These are phyloP conservation scores for Cyphomyrmex costatus DNA, from an alignment of 1,140 invertebrate genomes.

Conservation along the genomic window DNA sequence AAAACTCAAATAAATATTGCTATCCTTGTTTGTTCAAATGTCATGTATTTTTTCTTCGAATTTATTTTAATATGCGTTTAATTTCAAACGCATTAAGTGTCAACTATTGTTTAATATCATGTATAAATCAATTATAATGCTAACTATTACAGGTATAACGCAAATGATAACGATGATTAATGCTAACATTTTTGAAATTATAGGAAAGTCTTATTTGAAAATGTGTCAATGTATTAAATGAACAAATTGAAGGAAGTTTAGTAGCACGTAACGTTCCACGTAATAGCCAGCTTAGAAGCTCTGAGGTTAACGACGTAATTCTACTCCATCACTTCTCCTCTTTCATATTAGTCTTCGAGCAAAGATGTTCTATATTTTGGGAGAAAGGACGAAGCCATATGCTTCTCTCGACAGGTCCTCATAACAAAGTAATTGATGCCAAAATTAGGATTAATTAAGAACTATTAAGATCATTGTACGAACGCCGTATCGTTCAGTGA, in stretches of 20 bases:
- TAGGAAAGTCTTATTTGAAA: not conserved
- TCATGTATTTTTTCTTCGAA: not conserved
- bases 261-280: not conserved
- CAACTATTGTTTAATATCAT: not conserved
- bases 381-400: not conserved
- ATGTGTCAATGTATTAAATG: conserved; percentile 17
- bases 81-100: not conserved
- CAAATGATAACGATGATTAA: not conserved
- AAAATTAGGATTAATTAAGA: conserved; percentile 65
- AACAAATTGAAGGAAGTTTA: conserved; percentile 25
- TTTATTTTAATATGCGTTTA: not conserved
- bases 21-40: not conserved
- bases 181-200: not conserved
- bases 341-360: conserved; percentile 28
- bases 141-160: not conserved
- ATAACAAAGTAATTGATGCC: conserved; percentile 46
- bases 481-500: not conserved
- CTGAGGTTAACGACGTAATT: conserved; percentile 37
- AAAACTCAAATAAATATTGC: not conserved
- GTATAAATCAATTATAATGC: not conserved
- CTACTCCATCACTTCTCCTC: conserved; percentile 6
- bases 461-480: conserved; percentile 6
- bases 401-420: conserved; percentile 2
- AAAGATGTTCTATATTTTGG: conserved; percentile 54
- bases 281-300: conserved; percentile 49